A percentile compares a stretch with the other conserved stretches of the same genome.
phyloP scores from a whole-genome alignment of 2,888 invertebrate species.

The Lasioglossum pauxillum region DNA sequence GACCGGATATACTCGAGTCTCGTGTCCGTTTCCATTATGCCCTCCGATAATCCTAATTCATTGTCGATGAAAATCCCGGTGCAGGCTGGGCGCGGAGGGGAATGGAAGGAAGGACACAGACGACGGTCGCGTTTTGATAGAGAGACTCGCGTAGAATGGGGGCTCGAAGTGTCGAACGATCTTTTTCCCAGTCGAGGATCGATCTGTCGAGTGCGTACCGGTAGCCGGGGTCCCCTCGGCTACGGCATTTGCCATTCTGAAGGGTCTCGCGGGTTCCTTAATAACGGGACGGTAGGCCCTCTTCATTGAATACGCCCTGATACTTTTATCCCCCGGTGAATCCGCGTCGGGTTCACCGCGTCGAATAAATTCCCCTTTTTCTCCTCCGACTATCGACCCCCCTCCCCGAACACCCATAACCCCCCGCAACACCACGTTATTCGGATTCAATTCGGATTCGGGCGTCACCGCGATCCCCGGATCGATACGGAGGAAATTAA shows the following conservation, averaged over 20 bases:
- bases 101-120: background rate
- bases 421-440: slow-evolving; percentile 29
- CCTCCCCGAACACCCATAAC: background rate
- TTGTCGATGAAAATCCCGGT: slow-evolving; percentile 51
- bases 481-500: slow-evolving; percentile 7
- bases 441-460: slow-evolving; percentile 43
- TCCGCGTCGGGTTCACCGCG: slow-evolving; percentile 55
- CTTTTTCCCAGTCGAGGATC: slow-evolving; percentile 34
- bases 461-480: background rate
- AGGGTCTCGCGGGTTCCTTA: slow-evolving; percentile 65
- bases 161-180: slow-evolving; percentile 12
- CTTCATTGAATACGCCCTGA: slow-evolving; percentile 73
- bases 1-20: slow-evolving; percentile 15
- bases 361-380: slow-evolving; percentile 66
- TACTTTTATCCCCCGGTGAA: slow-evolving; percentile 68
- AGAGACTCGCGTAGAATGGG: background rate
- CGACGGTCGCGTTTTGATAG: slow-evolving; percentile 5
- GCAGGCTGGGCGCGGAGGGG: slow-evolving; percentile 7
- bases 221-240: slow-evolving; percentile 20
- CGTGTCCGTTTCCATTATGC: slow-evolving; percentile 52
- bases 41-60: slow-evolving; percentile 57
- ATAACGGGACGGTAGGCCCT: slow-evolving; percentile 70
- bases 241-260: slow-evolving; percentile 64
- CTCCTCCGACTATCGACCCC: background rate
- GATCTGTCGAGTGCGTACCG: slow-evolving; percentile 56